Conservation (phyloP, 2,113 vertebrate species). For the Motacilla tschutschensis region DNA sequence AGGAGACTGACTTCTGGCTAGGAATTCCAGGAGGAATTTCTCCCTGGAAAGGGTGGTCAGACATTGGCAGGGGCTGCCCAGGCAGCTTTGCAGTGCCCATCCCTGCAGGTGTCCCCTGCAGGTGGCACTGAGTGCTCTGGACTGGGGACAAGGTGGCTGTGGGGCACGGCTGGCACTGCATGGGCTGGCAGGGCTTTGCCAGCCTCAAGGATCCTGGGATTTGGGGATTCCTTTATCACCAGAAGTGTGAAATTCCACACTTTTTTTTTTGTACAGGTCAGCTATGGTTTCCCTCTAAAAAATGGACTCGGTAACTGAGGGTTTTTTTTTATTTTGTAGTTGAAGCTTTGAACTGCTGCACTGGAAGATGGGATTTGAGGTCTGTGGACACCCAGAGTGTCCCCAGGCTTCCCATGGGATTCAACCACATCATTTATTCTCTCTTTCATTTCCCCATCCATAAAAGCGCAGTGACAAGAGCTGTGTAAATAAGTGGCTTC, state of each 20-base stretch:
- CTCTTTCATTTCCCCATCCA: not conserved
- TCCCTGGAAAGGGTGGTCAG: accelerated
- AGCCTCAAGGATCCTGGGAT: accelerated
- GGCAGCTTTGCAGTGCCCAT: not conserved
- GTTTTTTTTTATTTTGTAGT: not conserved
- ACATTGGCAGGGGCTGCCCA: not conserved
- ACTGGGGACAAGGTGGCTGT: not conserved
- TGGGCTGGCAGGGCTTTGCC: not conserved
- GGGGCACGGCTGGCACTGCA: accelerated
- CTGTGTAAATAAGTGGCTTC: not conserved
- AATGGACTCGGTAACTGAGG: not conserved
- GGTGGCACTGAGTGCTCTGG: not conserved
- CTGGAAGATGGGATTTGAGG: not conserved
- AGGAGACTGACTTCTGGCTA: not conserved
- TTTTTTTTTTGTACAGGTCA: not conserved
- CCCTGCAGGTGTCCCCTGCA: not conserved
- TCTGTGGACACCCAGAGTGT: not conserved
- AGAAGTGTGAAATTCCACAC: not conserved
- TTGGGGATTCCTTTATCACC: not conserved
- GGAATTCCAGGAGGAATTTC: not conserved
- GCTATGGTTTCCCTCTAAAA: not conserved
- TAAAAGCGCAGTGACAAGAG: not conserved
- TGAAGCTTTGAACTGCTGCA: not conserved
- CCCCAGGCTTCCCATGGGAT: not conserved
- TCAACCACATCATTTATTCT: not conserved